These are phyloP conservation scores for Dromococcyx pavoninus DNA, from an alignment of 2,797 vertebrate genomes.

Conservation along the genomic window DNA sequence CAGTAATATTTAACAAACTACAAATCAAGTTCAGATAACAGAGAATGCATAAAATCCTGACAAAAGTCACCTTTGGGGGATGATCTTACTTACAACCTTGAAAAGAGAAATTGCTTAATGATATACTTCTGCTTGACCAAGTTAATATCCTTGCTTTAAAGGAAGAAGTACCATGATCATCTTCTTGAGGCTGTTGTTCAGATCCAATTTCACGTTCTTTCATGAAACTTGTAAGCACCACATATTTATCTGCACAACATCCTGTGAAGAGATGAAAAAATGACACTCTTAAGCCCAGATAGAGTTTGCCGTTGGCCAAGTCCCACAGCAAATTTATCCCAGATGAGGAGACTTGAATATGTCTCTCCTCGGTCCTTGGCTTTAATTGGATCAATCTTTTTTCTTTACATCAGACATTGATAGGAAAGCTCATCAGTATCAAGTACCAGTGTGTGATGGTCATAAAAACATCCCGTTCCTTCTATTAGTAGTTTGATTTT, in stretches of 20 bases:
- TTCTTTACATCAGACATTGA: not conserved
- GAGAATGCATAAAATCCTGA: not conserved
- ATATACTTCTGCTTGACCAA: slow-evolving; percentile 21
- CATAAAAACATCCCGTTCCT: not conserved
- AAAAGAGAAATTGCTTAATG: slow-evolving; percentile 4
- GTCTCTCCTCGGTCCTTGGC: not conserved
- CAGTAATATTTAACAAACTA: slow-evolving; percentile 7
- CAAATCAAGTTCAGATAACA: not conserved
- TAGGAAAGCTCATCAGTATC: not conserved
- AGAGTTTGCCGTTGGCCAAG: not conserved
- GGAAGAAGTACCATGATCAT: not conserved
- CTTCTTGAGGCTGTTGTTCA: slow-evolving; percentile 12
- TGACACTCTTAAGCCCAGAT: not conserved
- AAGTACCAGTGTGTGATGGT: not conserved
- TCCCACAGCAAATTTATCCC: not conserved
- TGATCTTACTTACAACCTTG: not conserved
- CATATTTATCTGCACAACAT: not conserved
- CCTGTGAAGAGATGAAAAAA: not conserved
- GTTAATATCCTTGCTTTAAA: slow-evolving; percentile 41
- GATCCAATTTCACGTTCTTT: not conserved
- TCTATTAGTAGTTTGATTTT: not conserved
- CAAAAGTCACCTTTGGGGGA: slow-evolving; percentile 43
- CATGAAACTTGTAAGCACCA: not conserved
- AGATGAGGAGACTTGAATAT: not conserved
- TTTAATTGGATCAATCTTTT: not conserved